Conservation (phyloP, 2,113 vertebrate genomes). For the Mesembrinibis cayennensis region DNA sequence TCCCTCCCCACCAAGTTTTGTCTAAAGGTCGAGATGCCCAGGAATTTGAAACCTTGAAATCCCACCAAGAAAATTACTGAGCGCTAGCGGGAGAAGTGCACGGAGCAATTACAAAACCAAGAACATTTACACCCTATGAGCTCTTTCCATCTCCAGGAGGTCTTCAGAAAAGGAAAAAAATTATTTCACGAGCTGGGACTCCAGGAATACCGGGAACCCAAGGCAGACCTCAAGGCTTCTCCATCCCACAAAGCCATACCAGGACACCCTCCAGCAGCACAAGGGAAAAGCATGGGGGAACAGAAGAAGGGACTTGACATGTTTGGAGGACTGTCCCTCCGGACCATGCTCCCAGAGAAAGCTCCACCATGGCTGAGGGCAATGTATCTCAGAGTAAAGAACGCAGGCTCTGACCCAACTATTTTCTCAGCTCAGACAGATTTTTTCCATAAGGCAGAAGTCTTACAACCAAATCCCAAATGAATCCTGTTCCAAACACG, state of each 20-base stretch:
- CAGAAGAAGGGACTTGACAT: neutral
- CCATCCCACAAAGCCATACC: neutral
- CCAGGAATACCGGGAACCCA: accelerated
- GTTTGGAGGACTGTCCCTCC: neutral
- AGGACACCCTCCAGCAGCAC: neutral
- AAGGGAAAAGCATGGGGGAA: neutral
- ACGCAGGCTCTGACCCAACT: neutral
- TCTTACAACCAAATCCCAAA: neutral
- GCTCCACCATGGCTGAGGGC: accelerated
- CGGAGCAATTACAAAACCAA: neutral
- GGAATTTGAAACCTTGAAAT: neutral
- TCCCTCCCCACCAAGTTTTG: neutral
- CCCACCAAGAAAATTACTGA: neutral
- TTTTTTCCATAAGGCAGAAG: neutral
- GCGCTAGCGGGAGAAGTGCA: accelerated
- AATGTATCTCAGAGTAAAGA: neutral
- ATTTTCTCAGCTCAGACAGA: neutral
- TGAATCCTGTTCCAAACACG: accelerated
- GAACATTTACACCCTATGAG: neutral
- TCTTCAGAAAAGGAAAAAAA: neutral
- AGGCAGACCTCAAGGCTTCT: neutral
- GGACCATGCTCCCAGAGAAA: neutral
- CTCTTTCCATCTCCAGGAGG: neutral
- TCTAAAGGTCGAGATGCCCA: neutral
- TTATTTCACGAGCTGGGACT: neutral